Evolutionary conservation across 2,888 invertebrate genomes (phyloP), one percentile per base, ranked within the genome.

Genomic region (Microplitis deprimator): DNA sequence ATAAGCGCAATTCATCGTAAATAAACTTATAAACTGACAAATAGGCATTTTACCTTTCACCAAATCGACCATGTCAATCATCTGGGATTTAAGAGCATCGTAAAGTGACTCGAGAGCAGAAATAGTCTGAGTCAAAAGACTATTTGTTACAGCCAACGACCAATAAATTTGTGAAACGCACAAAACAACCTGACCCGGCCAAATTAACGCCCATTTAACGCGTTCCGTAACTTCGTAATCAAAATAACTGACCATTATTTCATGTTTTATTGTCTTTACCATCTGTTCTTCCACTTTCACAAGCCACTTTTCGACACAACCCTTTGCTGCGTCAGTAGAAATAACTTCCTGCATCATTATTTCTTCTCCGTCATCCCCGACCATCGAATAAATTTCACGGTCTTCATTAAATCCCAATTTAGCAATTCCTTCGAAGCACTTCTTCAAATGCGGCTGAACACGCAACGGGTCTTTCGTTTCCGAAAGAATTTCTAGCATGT

Each of bases 231-330:
- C 90, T 40, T 92, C 91, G 85, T 94, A 95, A 80, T 93, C 93
- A 77, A 92, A 91, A 85, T 93, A 93, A 76, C 96, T 94, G 83
- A 92, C 89, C 79, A 92, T 90, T 10, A 94, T 93, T 87, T 95
- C 94, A 83, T 94, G 93, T 84, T 93, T 92, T 1, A 96, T 91
- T 0, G 96, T 94, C 82, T 91, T 91, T 0, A 95, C 86, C 96
- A 97, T 97, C 88, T 95, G 93, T 79, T 94, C 93, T 90, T 97
- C 96, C 8, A 97, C 96, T 89, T 93, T 91, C 60, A 95, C 91
- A 72, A 97, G 91, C 96, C 97, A 97, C 89, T 94, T 95, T 90
- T 97, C 97, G 3, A 97, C 96, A 76, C 96, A 95, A 0, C 96
- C 96, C 84, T 93, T 91, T 6, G 94, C 95, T 73, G 94, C 95